Evolutionary conservation across 2,888 invertebrate species (phyloP), one percentile per base, ranked within the genome.

Genomic region (Plemyria rubiginata): DNA sequence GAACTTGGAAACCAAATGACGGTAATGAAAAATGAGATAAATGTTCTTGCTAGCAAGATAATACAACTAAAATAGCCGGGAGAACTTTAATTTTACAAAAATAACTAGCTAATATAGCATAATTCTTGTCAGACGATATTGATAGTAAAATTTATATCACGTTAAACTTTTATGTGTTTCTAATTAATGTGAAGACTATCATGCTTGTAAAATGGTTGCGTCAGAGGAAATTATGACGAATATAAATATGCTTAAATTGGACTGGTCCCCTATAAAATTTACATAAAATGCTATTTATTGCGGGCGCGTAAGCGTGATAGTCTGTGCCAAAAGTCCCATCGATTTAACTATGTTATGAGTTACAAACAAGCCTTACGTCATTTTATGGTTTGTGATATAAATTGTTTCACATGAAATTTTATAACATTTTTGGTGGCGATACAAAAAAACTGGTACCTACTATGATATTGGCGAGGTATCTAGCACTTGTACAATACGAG

Each of bases 281-380:
- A 50, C 66, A 67, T 71, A 71, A 71, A 71, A 43, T 62, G 49
- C 61, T 62, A 63, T 65, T 71, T 67, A 71, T 58, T 65, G 59
- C 69, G 29, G 49, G 49, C 50, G 62, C 46, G 62, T 61, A 55
- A 65, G 65, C 67, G 62, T 59, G 59, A 65, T 56, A 64, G 54
- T 65, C 65, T 62, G 66, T 62, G 71, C 63, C 66, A 69, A 69
- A 62, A 59, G 46, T 60, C 52, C 65, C 60, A 71, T 66, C 62
- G 65, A 69, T 62, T 54, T 59, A 40, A 32, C 22, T 48, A 41
- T 13, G 32, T 16, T 49, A 12, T 16, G 32, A 58, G 54, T 46
- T 41, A 56, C 52, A 46, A 49, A 41, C 29, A 54, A 50, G 52
- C 38, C 9, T 52, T 22, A 49, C 9, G n/a, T 8, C 15, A 51